phyloP scores from a whole-genome alignment of 1,140 invertebrate genomes.

The Pomacea maculata region DNA sequence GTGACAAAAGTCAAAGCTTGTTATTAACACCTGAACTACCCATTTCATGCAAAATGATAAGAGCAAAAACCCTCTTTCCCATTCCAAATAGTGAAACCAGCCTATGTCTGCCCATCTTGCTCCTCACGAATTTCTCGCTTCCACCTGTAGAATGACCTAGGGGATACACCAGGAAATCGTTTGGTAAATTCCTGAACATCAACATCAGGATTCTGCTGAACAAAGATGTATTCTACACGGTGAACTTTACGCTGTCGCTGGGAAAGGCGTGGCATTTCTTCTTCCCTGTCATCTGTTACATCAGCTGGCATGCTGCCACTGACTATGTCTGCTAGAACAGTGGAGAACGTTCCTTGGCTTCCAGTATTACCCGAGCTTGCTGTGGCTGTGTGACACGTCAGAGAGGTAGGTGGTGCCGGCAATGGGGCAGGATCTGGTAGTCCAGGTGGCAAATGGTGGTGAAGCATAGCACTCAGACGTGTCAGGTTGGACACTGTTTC shows the following conservation, averaged over 20 bases:
- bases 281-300: not conserved
- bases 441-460: conserved; percentile 11
- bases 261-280: conserved; percentile 11
- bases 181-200: conserved; percentile 36
- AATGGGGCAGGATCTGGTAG: not conserved
- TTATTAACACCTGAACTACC: too few species aligned
- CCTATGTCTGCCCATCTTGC: conserved; percentile 6
- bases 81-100: too few species aligned
- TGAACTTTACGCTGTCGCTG: conserved; percentile 35
- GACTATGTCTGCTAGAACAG: conserved; percentile 8
- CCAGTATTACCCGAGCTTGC: not conserved
- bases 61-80: too few species aligned
- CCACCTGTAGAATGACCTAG: conserved; percentile 40
- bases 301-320: not conserved
- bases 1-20: too few species aligned
- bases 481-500: conserved; percentile 23
- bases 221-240: conserved; percentile 38
- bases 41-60: too few species aligned
- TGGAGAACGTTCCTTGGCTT: conserved; percentile 7
- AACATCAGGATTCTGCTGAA: conserved; percentile 37
- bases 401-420: not conserved
- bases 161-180: conserved; percentile 34
- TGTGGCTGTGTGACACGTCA: not conserved
- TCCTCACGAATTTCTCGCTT: conserved; percentile 38
- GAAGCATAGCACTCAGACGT: conserved; percentile 18